A percentile compares a stretch with the other conserved stretches of the same genome.
Conservation (phyloP, 2,797 vertebrate species). For the Hippopotamyrus pictus region DNA sequence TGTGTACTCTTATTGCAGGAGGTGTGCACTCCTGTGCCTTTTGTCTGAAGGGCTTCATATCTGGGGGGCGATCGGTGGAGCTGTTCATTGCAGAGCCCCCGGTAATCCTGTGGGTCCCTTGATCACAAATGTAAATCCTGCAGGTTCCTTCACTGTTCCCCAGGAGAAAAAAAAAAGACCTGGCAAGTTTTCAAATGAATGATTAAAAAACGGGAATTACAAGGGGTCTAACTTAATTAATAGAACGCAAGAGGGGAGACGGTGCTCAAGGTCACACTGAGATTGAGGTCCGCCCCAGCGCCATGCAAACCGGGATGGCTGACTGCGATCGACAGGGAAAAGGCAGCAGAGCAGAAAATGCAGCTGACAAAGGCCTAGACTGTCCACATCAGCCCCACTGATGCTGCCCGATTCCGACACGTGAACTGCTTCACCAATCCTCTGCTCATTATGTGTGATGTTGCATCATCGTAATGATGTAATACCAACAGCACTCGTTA, state of each 20-base stretch:
- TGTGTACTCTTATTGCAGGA: not conserved
- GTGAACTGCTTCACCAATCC: not conserved
- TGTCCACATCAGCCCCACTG: not conserved
- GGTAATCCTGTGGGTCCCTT: not conserved
- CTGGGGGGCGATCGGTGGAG: not conserved
- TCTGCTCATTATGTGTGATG: slow-evolving; percentile 8
- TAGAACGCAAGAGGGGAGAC: slow-evolving; percentile 4
- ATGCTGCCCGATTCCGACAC: not conserved
- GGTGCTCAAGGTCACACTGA: slow-evolving; percentile 13
- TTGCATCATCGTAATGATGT: slow-evolving; percentile 15
- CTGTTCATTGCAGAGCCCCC: not conserved
- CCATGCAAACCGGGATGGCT: not conserved
- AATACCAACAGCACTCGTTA: not conserved
- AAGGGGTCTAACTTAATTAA: slow-evolving; percentile 11
- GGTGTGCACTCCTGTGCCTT: not conserved
- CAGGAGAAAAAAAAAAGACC: not conserved
- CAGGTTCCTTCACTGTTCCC: not conserved
- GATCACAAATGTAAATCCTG: not conserved
- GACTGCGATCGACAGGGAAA: slow-evolving; percentile 3
- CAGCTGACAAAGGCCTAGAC: slow-evolving; percentile 20
- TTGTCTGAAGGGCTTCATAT: not conserved
- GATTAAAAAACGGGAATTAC: slow-evolving; percentile 17
- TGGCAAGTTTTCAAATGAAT: slow-evolving; percentile 22
- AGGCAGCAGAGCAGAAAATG: slow-evolving; percentile 22
- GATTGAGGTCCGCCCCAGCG: not conserved